Evolutionary conservation across 92 coral and sea anemone genomes (phyloP).

Genomic region (Zoanthus solanderi): DNA sequence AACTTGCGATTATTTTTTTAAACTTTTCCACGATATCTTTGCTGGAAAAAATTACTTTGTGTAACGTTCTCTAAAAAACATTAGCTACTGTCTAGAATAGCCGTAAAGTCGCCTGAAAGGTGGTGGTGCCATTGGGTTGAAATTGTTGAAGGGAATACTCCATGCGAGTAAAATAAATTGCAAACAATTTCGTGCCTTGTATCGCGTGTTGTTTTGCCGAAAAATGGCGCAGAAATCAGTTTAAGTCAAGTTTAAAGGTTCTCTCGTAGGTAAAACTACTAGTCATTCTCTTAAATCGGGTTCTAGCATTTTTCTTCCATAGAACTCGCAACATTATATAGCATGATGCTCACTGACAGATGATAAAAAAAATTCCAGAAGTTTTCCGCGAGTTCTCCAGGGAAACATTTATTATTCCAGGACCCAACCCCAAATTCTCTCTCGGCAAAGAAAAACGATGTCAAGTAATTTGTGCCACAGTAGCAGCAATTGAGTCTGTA

Average conservation of each 20-base stretch:
- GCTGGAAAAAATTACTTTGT: not conserved
- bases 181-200: not conserved
- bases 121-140: not conserved
- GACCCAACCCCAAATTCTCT: too few species aligned
- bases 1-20: too few species aligned
- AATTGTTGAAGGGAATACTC: not conserved
- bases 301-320: too few species aligned
- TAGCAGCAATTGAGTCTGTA: too few species aligned
- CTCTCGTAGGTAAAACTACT: not conserved
- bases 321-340: too few species aligned
- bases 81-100: not conserved
- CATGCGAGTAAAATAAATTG: not conserved
- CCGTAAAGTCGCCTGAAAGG: not conserved
- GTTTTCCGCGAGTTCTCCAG: too few species aligned
- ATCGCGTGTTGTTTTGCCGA: not conserved
- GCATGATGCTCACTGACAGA: too few species aligned
- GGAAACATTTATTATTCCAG: too few species aligned
- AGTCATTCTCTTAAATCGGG: not conserved
- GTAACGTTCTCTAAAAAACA: not conserved
- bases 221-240: not conserved
- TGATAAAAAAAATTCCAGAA: too few species aligned
- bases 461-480: too few species aligned
- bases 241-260: not conserved
- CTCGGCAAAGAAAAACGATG: too few species aligned
- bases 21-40: too few species aligned